These are phyloP conservation scores for Dendrolimus houi DNA, from an alignment of 2,888 invertebrate genomes.

Conservation along the genomic window DNA sequence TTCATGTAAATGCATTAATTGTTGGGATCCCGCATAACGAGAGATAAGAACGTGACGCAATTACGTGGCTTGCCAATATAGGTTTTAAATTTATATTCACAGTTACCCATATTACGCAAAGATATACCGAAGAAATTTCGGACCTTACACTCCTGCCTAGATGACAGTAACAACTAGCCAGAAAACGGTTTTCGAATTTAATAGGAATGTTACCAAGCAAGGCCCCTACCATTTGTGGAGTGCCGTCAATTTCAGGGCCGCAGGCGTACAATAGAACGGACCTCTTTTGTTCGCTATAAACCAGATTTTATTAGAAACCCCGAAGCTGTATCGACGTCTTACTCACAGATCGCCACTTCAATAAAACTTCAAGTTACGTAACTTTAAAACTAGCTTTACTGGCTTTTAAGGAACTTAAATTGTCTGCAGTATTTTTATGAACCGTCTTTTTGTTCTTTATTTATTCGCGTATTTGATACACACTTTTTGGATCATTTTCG, in stretches of 20 bases:
- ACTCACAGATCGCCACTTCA: conserved; percentile 6
- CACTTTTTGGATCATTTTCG: too few species aligned
- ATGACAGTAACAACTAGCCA: neutral
- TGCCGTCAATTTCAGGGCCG: conserved; percentile 20
- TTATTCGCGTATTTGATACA: too few species aligned
- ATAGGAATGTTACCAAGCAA: neutral
- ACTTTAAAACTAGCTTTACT: neutral
- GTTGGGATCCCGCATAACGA: too few species aligned
- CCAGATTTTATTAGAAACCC: conserved; percentile 48
- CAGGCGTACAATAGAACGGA: conserved; percentile 29
- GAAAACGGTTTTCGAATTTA: neutral
- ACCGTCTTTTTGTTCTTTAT: too few species aligned
- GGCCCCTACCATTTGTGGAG: conserved; percentile 24
- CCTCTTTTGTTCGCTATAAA: conserved; percentile 46
- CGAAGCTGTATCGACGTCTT: conserved; percentile 22
- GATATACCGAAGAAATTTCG: neutral
- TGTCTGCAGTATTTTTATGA: too few species aligned
- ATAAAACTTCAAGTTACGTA: too few species aligned
- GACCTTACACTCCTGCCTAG: too few species aligned
- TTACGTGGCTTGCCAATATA: too few species aligned
- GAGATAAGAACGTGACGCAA: too few species aligned
- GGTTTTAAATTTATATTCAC: conserved; percentile 1
- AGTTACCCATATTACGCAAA: neutral
- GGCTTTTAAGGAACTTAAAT: too few species aligned
- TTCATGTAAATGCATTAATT: too few species aligned